phyloP scores from a whole-genome alignment of 2,888 invertebrate species.

The Tetrapedia diversipes region DNA sequence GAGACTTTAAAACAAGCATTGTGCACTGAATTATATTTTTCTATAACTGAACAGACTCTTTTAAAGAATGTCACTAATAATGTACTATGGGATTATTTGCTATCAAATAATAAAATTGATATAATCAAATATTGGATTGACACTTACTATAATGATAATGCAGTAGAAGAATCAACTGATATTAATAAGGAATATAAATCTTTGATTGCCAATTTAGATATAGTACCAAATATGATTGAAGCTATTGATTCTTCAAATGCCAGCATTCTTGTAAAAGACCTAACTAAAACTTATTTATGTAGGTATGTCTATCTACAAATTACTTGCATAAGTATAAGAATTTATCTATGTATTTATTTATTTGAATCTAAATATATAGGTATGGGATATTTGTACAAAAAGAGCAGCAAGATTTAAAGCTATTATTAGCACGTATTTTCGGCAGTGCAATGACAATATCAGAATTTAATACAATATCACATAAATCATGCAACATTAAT shows the following conservation, averaged over 20 bases:
- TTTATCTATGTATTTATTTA: constrained; percentile 6
- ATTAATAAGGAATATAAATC: constrained; percentile 83
- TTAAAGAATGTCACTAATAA: constrained; percentile 75
- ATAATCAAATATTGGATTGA: constrained; percentile 87
- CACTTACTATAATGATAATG: constrained; percentile 80
- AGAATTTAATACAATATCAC: constrained; percentile 68
- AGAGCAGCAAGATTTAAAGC: constrained; percentile 85
- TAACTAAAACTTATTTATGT: constrained; percentile 85
- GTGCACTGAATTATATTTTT: constrained; percentile 80
- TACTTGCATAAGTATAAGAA: constrained; percentile 2
- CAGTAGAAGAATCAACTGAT: constrained; percentile 36
- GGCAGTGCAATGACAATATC: constrained; percentile 82
- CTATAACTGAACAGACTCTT: constrained; percentile 75
- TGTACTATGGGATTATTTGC: constrained; percentile 86
- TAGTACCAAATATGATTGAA: constrained; percentile 86
- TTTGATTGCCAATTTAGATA: constrained; percentile 85
- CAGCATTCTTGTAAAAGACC: constrained; percentile 84
- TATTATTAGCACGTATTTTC: constrained; percentile 86
- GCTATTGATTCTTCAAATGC: constrained; percentile 83
- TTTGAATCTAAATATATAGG: constrained; percentile 69
- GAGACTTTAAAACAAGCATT: constrained; percentile 73
- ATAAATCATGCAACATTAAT: constrained; percentile 74
- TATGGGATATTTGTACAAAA: constrained; percentile 87
- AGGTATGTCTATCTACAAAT: constrained; percentile 63
- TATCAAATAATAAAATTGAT: constrained; percentile 86